phyloP scores from a whole-genome alignment of 92 coral and sea anemone species.

The Anthopleura xanthogrammica region DNA sequence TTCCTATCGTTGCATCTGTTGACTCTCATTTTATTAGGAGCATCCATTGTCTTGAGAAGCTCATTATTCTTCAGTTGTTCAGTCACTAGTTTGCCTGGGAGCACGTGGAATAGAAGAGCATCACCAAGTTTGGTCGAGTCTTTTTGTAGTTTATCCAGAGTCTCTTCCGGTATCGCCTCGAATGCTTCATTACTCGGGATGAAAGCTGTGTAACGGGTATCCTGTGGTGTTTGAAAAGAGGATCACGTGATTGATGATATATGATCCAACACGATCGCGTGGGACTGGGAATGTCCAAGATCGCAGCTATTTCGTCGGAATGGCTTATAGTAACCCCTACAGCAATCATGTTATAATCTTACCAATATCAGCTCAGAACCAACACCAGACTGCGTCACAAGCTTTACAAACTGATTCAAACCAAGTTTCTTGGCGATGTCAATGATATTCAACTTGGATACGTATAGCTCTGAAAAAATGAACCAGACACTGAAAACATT shows the following conservation, averaged over 20 bases:
- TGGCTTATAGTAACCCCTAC: not conserved
- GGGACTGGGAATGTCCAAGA: not conserved
- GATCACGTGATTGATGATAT: not conserved
- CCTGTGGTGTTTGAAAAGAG: not conserved
- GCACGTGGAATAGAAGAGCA: constrained; percentile 60
- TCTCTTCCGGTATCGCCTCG: constrained; percentile 48
- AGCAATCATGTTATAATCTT: not conserved
- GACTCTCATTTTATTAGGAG: constrained; percentile 47
- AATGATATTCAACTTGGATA: constrained; percentile 62
- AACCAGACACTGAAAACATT: no score
- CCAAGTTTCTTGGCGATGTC: constrained; percentile 69
- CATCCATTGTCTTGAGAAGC: constrained; percentile 50
- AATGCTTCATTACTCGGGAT: constrained; percentile 75
- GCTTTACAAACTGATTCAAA: constrained; percentile 52
- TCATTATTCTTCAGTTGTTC: constrained; percentile 60
- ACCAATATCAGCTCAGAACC: constrained; percentile 45
- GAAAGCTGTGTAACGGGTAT: constrained; percentile 58
- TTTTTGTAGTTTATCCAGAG: constrained; percentile 31
- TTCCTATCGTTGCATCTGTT: constrained; percentile 47
- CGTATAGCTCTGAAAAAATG: constrained; percentile 49
- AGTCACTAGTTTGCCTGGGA: constrained; percentile 52
- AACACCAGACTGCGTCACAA: constrained; percentile 53
- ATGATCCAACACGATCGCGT: not conserved
- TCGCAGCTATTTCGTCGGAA: no score
- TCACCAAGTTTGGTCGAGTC: constrained; percentile 48